Evolutionary conservation across 2,113 vertebrate genomes (phyloP).

Genomic region (Patagioenas fasciata): DNA sequence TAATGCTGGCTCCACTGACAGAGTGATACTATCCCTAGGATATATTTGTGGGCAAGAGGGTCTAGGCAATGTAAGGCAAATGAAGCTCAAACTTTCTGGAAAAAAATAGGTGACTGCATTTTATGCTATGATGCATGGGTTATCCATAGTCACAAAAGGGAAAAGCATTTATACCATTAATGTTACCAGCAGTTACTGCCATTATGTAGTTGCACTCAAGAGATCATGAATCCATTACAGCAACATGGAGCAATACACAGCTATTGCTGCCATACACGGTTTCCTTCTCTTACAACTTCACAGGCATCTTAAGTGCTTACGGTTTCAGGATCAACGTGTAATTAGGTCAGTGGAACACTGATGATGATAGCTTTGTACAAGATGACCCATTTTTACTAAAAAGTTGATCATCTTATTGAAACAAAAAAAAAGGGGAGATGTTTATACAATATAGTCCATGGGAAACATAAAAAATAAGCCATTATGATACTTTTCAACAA

Average conservation of each 20-base stretch:
- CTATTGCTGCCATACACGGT: background rate
- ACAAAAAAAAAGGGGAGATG: background rate
- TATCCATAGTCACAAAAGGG: background rate
- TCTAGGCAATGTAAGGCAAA: background rate
- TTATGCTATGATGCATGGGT: background rate
- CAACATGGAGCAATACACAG: background rate
- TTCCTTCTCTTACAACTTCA: slow-evolving; percentile 10
- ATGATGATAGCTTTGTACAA: slow-evolving; percentile 50
- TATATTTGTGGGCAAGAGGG: background rate
- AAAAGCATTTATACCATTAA: background rate
- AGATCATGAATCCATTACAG: background rate
- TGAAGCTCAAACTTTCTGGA: background rate
- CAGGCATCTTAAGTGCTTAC: background rate
- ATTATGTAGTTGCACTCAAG: background rate
- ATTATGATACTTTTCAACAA: background rate
- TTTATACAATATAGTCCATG: background rate
- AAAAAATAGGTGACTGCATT: background rate
- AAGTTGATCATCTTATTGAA: background rate
- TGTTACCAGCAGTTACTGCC: background rate
- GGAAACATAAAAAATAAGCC: background rate
- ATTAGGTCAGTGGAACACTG: slow-evolving; percentile 64
- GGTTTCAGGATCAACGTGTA: slow-evolving; percentile 38
- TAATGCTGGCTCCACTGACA: background rate
- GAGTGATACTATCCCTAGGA: background rate
- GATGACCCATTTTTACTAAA: slow-evolving; percentile 55